These are phyloP conservation scores for Mixornis gularis DNA, from an alignment of 2,113 vertebrate species.

Conservation along the genomic window DNA sequence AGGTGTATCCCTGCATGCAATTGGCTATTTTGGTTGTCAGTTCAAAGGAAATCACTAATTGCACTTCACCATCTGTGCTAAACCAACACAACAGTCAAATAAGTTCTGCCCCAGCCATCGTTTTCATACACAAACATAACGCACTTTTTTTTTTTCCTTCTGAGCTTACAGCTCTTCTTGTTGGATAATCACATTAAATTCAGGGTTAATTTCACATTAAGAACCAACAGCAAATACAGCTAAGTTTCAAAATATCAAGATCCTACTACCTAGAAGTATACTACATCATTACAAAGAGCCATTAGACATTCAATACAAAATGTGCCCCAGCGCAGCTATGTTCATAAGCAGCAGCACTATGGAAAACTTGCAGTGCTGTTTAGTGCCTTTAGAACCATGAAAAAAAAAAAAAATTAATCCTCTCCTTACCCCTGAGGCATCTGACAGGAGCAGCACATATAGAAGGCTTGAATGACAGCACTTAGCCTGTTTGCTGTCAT, in stretches of 20 bases:
- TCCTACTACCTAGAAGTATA: background rate
- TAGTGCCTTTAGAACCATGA: background rate
- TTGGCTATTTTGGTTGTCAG: too few species aligned
- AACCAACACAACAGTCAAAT: background rate
- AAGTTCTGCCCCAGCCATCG: background rate
- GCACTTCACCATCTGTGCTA: too few species aligned
- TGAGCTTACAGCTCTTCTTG: background rate
- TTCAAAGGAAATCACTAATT: too few species aligned
- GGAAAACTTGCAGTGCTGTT: background rate
- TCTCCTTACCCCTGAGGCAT: slow-evolving; percentile 91
- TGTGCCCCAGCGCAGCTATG: background rate
- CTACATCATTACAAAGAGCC: background rate
- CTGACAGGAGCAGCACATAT: slow-evolving; percentile 97
- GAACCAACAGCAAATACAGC: background rate
- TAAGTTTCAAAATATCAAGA: background rate
- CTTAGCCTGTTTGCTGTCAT: slow-evolving; percentile 96
- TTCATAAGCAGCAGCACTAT: background rate
- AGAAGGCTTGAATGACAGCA: slow-evolving; percentile 97
- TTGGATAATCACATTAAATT: background rate
- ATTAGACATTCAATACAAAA: background rate
- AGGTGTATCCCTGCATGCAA: too few species aligned
- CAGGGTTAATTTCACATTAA: background rate
- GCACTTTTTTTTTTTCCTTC: background rate
- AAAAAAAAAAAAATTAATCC: background rate
- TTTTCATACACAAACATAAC: background rate